Evolutionary conservation across 2,797 vertebrate genomes (phyloP), one percentile per base, ranked within the genome.

Genomic region (Lerista edwardsae): DNA sequence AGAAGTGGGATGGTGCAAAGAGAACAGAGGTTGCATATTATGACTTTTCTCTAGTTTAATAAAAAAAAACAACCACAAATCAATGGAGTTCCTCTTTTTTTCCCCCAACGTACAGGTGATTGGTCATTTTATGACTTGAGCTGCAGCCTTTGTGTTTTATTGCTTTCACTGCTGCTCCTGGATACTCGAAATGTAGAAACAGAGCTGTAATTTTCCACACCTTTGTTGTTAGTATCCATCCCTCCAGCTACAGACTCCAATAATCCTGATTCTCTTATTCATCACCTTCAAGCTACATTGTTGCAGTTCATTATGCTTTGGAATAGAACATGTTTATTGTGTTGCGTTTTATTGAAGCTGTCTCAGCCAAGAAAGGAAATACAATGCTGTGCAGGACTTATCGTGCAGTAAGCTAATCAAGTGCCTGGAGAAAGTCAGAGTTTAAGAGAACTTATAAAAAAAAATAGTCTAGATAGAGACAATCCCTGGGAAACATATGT

Each of bases 1-100:
- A 85, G 76, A 86, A 57, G 79, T 80, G 73, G 91, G 79, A 79
- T 61, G 31, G n/a, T 31, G 64, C 14, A 78, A 89, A 86, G 79
- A 84, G 88, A 89, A 84, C 59, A 84, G 68, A 76, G 34, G 34
- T 61, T 44, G 9, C 57, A 29, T 65, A 36, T 68, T 59, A 41
- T 36, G 36, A 61, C 31, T 62, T 82, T 47, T 62, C 14, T 29
- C 31, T 61, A 71, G 44, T 71, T 71, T 51, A 86, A 62, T 65
- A 21, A 21, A 39, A 31, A 74, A 41, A 79, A 57, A 36, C 9
- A 29, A 44, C 71, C 31, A n/a, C 34, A n/a, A 64, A 31, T 55
- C 61, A 71, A 31, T 64, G 31, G 11, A 59, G 47, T 21, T 73
- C 1, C 17, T 39, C 19, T 14, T 2, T 47, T 62, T 57, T 55